Evolutionary conservation across 2,113 vertebrate genomes (phyloP).

Genomic region (Thalassarche chlororhynchos): DNA sequence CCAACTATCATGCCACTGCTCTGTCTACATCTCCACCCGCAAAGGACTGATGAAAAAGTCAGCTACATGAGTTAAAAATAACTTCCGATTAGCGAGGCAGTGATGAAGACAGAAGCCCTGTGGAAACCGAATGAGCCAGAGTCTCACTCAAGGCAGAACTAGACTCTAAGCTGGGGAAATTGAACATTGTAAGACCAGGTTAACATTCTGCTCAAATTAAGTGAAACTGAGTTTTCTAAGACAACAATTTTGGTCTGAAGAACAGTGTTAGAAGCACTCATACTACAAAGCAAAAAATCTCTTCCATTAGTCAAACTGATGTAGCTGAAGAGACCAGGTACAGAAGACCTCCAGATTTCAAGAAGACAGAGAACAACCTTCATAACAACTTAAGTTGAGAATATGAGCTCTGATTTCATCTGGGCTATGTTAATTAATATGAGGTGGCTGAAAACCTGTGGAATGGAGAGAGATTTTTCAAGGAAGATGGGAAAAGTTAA

Average conservation of each 20-base stretch:
- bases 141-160: background rate
- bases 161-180: background rate
- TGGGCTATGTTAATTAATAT: background rate
- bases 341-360: background rate
- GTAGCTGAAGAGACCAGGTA: background rate
- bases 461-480: background rate
- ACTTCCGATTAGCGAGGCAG: background rate
- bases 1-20: background rate
- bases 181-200: background rate
- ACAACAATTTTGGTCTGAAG: background rate
- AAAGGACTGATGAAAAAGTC: slow-evolving; percentile 1
- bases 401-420: background rate
- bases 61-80: background rate
- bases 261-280: background rate
- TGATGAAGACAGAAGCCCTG: background rate
- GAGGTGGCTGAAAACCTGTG: background rate
- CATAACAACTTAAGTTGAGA: background rate
- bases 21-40: background rate
- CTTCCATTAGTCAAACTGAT: background rate
- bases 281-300: background rate
- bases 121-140: background rate
- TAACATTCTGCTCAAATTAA: background rate
- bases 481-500: background rate
- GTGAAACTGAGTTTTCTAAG: background rate
- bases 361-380: background rate